These are phyloP conservation scores for Cosmorhoe ocellata DNA, from an alignment of 2,888 invertebrate species.

Conservation along the genomic window DNA sequence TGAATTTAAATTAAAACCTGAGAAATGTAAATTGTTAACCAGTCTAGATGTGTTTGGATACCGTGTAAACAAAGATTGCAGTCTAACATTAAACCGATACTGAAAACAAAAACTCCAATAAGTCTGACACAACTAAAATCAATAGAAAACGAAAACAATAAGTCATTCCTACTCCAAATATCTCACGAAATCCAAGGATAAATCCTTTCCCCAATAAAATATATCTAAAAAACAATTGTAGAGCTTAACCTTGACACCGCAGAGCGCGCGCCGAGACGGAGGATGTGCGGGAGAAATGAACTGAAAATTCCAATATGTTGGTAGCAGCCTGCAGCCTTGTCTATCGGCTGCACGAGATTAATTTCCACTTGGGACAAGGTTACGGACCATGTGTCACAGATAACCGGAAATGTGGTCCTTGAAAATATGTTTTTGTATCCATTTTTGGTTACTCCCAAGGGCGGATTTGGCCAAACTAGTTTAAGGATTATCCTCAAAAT, in stretches of 20 bases:
- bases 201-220: constrained; percentile 14
- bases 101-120: too few relatives aligned
- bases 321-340: constrained; percentile 27
- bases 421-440: neutral
- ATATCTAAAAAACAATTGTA: constrained; percentile 18
- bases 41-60: too few relatives aligned
- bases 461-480: too few relatives aligned
- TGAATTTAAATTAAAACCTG: too few relatives aligned
- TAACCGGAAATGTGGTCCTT: constrained; percentile 9
- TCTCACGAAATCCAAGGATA: constrained; percentile 12
- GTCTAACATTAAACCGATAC: too few relatives aligned
- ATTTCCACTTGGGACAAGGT: constrained; percentile 18
- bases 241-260: constrained; percentile 12
- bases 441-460: too few relatives aligned
- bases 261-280: constrained; percentile 10
- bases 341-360: constrained; percentile 20
- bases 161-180: neutral
- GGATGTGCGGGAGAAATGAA: constrained; percentile 21
- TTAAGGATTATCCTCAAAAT: too few relatives aligned
- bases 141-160: too few relatives aligned
- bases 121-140: too few relatives aligned
- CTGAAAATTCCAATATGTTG: constrained; percentile 28
- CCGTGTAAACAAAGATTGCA: too few relatives aligned
- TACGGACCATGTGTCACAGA: constrained; percentile 18
- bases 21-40: too few relatives aligned